Conservation (phyloP, 2,113 vertebrate species). For the Himantopus leucocephalus region DNA sequence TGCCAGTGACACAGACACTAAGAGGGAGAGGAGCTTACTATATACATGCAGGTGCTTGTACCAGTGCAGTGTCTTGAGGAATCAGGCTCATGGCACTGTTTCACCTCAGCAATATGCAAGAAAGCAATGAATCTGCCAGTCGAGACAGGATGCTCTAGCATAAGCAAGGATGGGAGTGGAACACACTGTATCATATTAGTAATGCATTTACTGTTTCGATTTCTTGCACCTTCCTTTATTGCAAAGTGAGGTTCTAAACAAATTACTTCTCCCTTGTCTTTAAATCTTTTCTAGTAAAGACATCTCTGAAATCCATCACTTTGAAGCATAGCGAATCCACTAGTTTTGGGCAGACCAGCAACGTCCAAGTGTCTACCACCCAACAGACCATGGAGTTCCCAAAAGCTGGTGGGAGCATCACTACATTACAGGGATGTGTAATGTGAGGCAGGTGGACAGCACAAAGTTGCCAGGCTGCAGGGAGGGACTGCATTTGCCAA, state of each 20-base stretch:
- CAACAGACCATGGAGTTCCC: neutral
- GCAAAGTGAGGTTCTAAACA: neutral
- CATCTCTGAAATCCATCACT: neutral
- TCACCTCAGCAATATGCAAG: neutral
- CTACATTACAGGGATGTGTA: neutral
- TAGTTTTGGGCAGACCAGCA: neutral
- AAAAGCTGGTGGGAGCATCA: neutral
- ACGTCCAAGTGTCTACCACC: neutral
- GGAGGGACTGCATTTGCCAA: neutral
- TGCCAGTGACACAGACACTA: neutral
- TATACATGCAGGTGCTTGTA: neutral
- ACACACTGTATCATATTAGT: neutral
- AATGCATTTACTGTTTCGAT: neutral
- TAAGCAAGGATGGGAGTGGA: neutral
- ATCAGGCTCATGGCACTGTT: neutral
- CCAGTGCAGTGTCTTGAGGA: neutral
- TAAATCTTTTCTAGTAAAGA: neutral
- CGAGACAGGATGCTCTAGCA: neutral
- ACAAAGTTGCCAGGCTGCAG: neutral
- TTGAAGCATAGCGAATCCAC: neutral
- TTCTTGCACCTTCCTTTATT: neutral
- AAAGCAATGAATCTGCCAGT: neutral
- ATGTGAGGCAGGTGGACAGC: neutral
- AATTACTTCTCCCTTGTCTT: neutral
- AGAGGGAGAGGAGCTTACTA: neutral